Evolutionary conservation across 2,888 invertebrate species (phyloP).

Genomic region (Acleris emargana): DNA sequence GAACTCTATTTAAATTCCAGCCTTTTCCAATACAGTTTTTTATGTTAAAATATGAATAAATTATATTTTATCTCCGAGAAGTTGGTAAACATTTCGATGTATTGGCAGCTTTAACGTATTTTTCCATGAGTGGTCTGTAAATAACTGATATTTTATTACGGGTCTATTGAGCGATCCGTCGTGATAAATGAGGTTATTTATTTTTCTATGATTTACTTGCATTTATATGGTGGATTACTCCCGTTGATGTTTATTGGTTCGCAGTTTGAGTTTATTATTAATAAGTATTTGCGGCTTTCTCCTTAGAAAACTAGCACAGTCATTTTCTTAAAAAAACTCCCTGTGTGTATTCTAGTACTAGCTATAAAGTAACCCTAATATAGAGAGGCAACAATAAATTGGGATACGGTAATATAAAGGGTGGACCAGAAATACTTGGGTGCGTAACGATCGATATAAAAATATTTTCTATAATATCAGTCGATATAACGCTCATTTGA

Average conservation of each 20-base stretch:
- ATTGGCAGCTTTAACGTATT: slow-evolving; percentile 68
- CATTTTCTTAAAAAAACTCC: too few species aligned
- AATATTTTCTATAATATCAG: too few species aligned
- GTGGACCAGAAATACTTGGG: too few species aligned
- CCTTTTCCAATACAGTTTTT: not conserved
- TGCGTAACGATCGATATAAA: too few species aligned
- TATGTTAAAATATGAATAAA: slow-evolving; percentile 53
- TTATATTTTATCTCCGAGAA: slow-evolving; percentile 64
- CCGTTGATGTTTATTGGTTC: not conserved
- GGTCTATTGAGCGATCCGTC: slow-evolving; percentile 69
- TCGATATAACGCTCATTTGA: too few species aligned
- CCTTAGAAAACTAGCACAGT: too few species aligned
- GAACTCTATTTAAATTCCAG: not conserved
- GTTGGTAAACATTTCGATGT: slow-evolving; percentile 61
- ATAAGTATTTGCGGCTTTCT: too few species aligned
- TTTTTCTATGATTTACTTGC: slow-evolving; percentile 70
- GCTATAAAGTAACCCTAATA: too few species aligned
- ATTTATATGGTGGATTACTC: slow-evolving; percentile 60
- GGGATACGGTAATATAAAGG: too few species aligned
- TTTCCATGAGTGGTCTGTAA: slow-evolving; percentile 69
- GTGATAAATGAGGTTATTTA: slow-evolving; percentile 75
- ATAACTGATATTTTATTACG: slow-evolving; percentile 67
- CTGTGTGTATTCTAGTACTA: too few species aligned
- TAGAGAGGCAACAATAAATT: too few species aligned
- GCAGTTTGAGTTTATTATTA: too few species aligned